phyloP scores from a whole-genome alignment of 2,113 vertebrate genomes.

The Brienomyrus longianalis region DNA sequence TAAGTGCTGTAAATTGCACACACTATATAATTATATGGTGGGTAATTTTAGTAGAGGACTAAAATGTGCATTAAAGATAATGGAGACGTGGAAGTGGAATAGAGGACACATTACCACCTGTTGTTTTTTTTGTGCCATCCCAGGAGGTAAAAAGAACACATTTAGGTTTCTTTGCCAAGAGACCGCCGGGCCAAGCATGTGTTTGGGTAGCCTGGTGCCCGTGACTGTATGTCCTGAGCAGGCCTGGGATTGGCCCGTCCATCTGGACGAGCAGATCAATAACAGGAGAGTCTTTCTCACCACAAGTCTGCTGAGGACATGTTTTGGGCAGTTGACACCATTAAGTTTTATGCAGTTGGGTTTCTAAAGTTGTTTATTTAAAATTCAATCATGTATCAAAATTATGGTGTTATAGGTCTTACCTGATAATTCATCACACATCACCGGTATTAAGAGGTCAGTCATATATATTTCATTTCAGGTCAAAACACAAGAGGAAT shows the following conservation, averaged over 20 bases:
- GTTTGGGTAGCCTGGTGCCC: constrained; percentile 64
- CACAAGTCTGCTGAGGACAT: constrained; percentile 63
- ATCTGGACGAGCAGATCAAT: constrained; percentile 45
- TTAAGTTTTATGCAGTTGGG: constrained; percentile 52
- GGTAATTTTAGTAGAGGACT: neutral
- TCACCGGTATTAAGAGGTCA: neutral
- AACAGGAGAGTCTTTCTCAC: constrained; percentile 69
- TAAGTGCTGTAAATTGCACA: neutral
- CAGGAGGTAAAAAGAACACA: neutral
- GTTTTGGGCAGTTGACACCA: constrained; percentile 52
- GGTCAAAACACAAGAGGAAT: neutral
- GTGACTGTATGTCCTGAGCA: constrained; percentile 59
- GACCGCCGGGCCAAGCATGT: neutral
- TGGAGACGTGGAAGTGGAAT: neutral
- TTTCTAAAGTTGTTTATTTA: neutral
- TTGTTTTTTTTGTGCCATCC: neutral
- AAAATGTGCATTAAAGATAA: neutral
- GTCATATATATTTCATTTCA: neutral
- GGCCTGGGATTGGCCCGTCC: constrained; percentile 33
- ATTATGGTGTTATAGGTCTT: neutral
- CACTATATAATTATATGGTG: neutral
- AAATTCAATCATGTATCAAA: neutral
- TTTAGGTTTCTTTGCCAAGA: neutral
- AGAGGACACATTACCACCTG: neutral
- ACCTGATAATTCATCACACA: neutral